Base-by-base conservation (phyloP, 2,888 invertebrate genomes). In the Drosophila seclusa region DNA sequence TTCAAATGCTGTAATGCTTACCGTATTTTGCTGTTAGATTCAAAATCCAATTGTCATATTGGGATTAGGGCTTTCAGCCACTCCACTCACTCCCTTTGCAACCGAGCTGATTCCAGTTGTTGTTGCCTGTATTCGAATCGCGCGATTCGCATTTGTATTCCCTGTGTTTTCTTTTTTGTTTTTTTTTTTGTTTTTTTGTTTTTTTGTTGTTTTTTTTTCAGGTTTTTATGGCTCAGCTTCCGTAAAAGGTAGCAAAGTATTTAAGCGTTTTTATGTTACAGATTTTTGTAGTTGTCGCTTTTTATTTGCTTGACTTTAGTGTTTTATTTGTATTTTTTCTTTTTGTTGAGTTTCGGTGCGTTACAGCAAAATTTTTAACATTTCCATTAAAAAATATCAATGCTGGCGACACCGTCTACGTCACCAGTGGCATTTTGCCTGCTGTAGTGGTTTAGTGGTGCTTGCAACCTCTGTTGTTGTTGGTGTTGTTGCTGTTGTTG, bases 201-300 rank as follows among this genome's bases (percentile, higher is more conserved):
- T 69, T 21, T 57, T 31, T 48, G 65, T 8, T 58, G 34, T 2
- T 3, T 50, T 36, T 49, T 70, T 49, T 68, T 70, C 40, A 34
- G 69, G 57, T 83, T 82, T 84, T 77, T 71, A 77, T 69, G 82
- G 70, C 63, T 71, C 78, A 73, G 87, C 76, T 89, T 76, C 89
- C 87, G 80, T 90, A 90, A 90, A 87, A 83, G 90, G 89, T 76
- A 77, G 80, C 80, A 79, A 84, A 82, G 80, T 78, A 83, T 89
- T 87, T 90, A 83, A 87, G 80, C 90, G 70, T 86, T 90, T 82
- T 82, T 78, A 60, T 73, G 80, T 68, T 79, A 88, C 88, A 86
- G 70, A 80, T 87, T 76, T 80, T 73, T 73, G 64, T 60, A 58
- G 64, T 65, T 64, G 65, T 72, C 76, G 60, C 34, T 70, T 69